These are phyloP conservation scores for Orussus abietinus DNA, from an alignment of 1,140 invertebrate species.

Conservation along the genomic window DNA sequence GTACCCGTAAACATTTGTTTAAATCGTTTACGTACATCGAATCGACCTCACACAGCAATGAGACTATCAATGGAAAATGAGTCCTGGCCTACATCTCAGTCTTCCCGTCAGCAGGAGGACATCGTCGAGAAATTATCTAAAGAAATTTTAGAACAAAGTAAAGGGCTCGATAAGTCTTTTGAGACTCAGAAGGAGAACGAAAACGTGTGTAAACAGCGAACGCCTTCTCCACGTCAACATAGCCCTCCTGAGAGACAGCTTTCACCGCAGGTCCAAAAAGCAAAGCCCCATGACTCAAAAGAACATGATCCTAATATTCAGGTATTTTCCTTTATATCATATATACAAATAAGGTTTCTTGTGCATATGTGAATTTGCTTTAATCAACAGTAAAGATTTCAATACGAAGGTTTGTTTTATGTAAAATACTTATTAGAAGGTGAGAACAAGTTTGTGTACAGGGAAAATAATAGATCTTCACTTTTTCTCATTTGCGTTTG, in stretches of 20 bases:
- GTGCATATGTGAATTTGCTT: no score
- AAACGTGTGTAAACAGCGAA: conserved; percentile 1
- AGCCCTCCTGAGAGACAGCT: neutral
- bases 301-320: no score
- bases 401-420: no score
- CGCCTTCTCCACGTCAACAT: conserved; percentile 8
- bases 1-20: conserved; percentile 33
- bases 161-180: conserved; percentile 28
- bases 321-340: no score
- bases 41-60: conserved; percentile 9
- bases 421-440: no score
- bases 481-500: no score
- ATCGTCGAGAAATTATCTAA: conserved; percentile 37
- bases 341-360: no score
- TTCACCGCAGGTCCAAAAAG: neutral
- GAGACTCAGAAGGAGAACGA: conserved; percentile 8
- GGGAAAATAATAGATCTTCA: no score
- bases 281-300: no score
- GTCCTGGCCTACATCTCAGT: conserved; percentile 2
- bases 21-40: conserved; percentile 17
- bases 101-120: conserved; percentile 21
- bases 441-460: no score
- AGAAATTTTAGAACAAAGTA: conserved; percentile 45
- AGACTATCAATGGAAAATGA: conserved; percentile 6
- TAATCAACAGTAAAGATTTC: no score